Conservation (phyloP, 2,113 vertebrate genomes). For the Centrocercus urophasianus region DNA sequence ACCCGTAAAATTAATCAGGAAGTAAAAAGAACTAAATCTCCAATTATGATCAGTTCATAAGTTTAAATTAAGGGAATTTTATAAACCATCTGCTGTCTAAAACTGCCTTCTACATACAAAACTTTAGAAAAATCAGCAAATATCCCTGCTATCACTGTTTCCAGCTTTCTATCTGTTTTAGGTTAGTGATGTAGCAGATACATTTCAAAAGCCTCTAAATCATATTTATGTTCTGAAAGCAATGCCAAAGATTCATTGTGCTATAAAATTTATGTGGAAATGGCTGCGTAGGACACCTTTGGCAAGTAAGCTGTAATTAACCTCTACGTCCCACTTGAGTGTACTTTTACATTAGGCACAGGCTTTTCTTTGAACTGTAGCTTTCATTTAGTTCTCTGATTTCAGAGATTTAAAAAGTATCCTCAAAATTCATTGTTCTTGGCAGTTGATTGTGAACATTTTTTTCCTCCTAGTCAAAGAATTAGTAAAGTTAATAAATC, state of each 20-base stretch:
- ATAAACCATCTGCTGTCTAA: background rate
- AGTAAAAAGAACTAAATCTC: background rate
- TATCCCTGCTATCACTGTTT: background rate
- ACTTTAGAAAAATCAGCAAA: background rate
- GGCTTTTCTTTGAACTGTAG: background rate
- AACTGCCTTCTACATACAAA: background rate
- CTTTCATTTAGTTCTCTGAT: background rate
- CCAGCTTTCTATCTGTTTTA: background rate
- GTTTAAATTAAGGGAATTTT: constrained; percentile 2
- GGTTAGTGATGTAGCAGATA: background rate
- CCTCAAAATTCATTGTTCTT: background rate
- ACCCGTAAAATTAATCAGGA: background rate
- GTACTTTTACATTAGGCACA: background rate
- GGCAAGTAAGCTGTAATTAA: background rate
- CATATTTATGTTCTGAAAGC: background rate
- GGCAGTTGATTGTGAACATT: background rate
- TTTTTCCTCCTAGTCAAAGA: background rate
- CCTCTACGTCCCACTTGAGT: background rate
- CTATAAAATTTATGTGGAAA: background rate
- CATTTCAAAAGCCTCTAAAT: constrained; percentile 17
- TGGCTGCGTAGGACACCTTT: background rate
- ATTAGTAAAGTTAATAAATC: background rate
- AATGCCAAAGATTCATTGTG: background rate
- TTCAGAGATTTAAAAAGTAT: background rate
- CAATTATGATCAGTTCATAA: background rate